These are phyloP conservation scores for Hartigia nigra DNA, from an alignment of 2,888 invertebrate species.

Conservation along the genomic window DNA sequence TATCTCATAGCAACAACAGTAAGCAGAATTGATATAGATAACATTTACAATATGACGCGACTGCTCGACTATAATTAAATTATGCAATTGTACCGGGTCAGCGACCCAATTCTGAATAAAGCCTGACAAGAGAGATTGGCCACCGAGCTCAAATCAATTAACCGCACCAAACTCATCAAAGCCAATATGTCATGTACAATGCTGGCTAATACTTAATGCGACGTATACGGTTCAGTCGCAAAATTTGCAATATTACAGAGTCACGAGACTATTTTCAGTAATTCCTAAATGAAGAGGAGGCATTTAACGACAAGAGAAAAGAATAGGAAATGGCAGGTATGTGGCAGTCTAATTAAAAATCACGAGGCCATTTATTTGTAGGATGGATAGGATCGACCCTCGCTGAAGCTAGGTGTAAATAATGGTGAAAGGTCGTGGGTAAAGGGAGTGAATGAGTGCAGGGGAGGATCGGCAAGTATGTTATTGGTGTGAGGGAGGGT, in stretches of 20 bases:
- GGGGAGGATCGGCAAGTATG: not conserved
- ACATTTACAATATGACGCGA: not conserved
- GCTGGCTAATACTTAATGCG: conserved; percentile 36
- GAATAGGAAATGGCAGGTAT: conserved; percentile 4
- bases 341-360: conserved; percentile 47
- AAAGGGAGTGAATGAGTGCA: not conserved
- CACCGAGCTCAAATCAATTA: not conserved
- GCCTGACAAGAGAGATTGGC: not conserved
- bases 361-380: conserved; percentile 47
- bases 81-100: conserved; percentile 14
- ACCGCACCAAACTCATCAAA: conserved; percentile 21
- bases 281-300: not conserved
- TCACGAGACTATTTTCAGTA: not conserved
- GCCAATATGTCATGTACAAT: conserved; percentile 45
- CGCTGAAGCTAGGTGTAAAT: conserved; percentile 40
- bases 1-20: not conserved
- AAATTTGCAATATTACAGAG: not conserved
- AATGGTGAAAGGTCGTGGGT: conserved; percentile 43
- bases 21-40: not conserved
- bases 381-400: conserved; percentile 41
- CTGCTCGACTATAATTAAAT: conserved; percentile 13
- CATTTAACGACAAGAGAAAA: not conserved
- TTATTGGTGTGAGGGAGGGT: not conserved
- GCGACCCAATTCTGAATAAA: conserved; percentile 36
- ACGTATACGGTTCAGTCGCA: not conserved